These are phyloP conservation scores for Allophyes oxyacanthae DNA, from an alignment of 2,888 invertebrate species.

Conservation along the genomic window DNA sequence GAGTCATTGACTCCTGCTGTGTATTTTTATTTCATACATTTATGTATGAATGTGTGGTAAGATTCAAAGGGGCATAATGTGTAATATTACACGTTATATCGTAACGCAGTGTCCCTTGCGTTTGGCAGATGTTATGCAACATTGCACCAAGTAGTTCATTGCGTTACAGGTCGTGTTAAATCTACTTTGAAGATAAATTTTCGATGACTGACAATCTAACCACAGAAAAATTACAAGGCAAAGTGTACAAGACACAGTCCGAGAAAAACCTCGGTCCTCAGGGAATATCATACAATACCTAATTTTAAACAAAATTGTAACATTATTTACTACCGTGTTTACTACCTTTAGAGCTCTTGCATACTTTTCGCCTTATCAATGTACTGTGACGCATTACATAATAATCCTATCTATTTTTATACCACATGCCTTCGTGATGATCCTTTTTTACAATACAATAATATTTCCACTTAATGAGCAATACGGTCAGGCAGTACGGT, in stretches of 20 bases:
- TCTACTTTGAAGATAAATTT: too few relatives aligned
- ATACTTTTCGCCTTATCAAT: neutral
- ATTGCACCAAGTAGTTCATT: constrained; percentile 1
- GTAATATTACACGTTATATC: neutral
- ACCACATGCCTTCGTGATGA: constrained; percentile 1
- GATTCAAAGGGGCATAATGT: constrained; percentile 3
- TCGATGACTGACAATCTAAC: too few relatives aligned
- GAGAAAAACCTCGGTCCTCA: too few relatives aligned
- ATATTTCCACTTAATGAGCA: neutral
- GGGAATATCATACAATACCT: too few relatives aligned
- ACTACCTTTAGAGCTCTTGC: neutral
- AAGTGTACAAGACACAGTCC: too few relatives aligned
- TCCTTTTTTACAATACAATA: neutral
- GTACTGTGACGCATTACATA: neutral
- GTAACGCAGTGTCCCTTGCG: neutral
- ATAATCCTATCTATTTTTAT: too few relatives aligned
- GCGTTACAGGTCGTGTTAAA: too few relatives aligned
- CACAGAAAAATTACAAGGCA: too few relatives aligned
- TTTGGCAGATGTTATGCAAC: constrained; percentile 6
- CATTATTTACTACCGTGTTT: constrained; percentile 2
- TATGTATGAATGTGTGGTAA: constrained; percentile 34
- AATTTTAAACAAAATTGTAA: too few relatives aligned
- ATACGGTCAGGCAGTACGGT: neutral
- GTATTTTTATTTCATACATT: constrained; percentile 56
- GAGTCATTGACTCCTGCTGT: constrained; percentile 75